Base-by-base conservation (phyloP, 53 echinoderm and acorn worm genomes). In the Paracentrotus lividus region DNA sequence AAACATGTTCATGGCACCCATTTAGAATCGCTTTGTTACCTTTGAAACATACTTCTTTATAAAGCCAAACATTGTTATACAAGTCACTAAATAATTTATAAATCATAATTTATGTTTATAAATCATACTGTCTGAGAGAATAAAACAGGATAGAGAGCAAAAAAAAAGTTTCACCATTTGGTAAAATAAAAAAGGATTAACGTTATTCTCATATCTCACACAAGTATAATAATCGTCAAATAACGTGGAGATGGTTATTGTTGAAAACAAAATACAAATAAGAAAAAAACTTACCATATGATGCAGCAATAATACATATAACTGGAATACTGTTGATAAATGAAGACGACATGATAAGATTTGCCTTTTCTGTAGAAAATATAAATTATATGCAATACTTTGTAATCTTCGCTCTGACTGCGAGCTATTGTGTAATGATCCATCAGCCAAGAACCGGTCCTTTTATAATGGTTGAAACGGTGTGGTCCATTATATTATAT, bases 311-410 rank as follows among this genome's bases (percentile, higher is more conserved):
- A 10, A 47, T 81, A n/a, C 45, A 8, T 47, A 47, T 47, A 45
- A 81, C 81, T 47, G 81, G n/a, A 81, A 81, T 49, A 81, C n/a
- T 45, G 45, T 47, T 81, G 47, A 81, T n/a, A 47, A 26, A 47
- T 2, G 26, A 9, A 44, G n/a, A 26, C n/a, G 26, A 47, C 81
- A 81, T 81, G 0, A 23, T 81, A 45, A 24, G n/a, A 5, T 3
- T 16, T 24, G 47, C 8, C 13, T 81, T n/a, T 9, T 81, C 47
- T 47, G 49, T n/a, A 27, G 14, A 12, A 67, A 67, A 12, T 33
- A 2, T 32, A 32, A 0, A 4, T 14, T 13, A 67, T 31, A n/a
- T 33, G 67, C 33, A 13, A 9, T 33, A 33, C 33, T 67, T 67
- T 33, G 16, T 31, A 32, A 33, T 33, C 72, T 72, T 72, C 21